Evolutionary conservation across 1,140 invertebrate species (phyloP).

Genomic region (Drosophila nasuta): DNA sequence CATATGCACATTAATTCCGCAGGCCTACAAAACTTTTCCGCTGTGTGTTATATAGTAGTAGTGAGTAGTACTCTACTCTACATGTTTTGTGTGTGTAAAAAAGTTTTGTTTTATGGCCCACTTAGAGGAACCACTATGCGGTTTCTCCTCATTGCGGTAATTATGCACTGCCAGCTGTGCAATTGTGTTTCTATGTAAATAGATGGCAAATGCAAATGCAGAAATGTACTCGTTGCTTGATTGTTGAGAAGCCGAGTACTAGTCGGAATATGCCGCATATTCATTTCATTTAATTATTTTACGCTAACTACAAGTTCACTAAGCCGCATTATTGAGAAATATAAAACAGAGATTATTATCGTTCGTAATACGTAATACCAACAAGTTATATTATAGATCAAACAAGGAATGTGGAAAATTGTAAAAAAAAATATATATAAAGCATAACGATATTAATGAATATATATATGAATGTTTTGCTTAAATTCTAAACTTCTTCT

Average conservation of each 20-base stretch:
- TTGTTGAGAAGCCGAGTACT: slow-evolving; percentile 9
- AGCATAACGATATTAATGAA: no score
- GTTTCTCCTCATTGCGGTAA: slow-evolving; percentile 62
- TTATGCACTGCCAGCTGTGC: slow-evolving; percentile 67
- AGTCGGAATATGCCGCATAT: slow-evolving; percentile 9
- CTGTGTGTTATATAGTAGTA: slow-evolving; percentile 15
- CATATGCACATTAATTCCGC: slow-evolving; percentile 76
- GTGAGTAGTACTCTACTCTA: not conserved
- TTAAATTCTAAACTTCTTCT: no score
- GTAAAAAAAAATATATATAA: no score
- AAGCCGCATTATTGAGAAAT: no score
- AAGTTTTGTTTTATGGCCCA: slow-evolving; percentile 76
- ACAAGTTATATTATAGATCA: no score
- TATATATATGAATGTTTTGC: no score
- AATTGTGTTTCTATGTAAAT: slow-evolving; percentile 64
- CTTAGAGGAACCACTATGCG: slow-evolving; percentile 64
- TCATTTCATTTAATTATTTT: slow-evolving; percentile 18
- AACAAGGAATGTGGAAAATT: no score
- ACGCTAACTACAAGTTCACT: not conserved
- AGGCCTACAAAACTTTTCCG: slow-evolving; percentile 55
- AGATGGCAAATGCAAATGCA: slow-evolving; percentile 24
- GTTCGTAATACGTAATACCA: not conserved
- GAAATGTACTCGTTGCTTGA: not conserved
- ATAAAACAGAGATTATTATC: not conserved
- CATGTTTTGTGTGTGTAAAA: slow-evolving; percentile 57